These are phyloP conservation scores for Threskiornis aethiopicus DNA, from an alignment of 2,797 vertebrate genomes.

Conservation along the genomic window DNA sequence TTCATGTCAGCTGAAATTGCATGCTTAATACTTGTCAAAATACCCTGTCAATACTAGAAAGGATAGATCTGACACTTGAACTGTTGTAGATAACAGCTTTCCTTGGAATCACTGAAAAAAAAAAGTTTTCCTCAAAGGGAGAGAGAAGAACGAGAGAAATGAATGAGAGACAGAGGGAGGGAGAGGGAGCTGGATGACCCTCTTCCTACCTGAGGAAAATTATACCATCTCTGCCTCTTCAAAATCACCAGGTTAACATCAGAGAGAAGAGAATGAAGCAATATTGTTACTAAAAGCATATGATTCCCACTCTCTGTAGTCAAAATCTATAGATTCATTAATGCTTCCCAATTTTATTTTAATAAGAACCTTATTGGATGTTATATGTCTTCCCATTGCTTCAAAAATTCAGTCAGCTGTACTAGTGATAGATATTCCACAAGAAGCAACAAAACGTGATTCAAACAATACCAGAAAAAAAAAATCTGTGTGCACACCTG, in stretches of 20 bases:
- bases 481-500: fast-evolving
- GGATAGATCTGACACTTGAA: background rate
- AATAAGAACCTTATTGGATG: background rate
- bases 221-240: background rate
- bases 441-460: background rate
- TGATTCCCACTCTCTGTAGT: background rate
- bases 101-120: background rate
- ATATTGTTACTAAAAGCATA: background rate
- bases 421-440: background rate
- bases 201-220: background rate
- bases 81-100: background rate
- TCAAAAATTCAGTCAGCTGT: background rate
- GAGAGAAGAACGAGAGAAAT: background rate
- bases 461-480: background rate
- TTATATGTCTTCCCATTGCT: background rate
- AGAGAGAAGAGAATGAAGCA: background rate
- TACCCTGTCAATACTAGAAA: background rate
- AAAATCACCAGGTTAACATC: background rate
- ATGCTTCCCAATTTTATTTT: background rate
- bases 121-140: background rate
- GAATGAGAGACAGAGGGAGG: background rate
- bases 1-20: background rate
- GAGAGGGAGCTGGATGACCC: background rate
- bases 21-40: background rate
- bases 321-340: background rate